Base-by-base conservation (phyloP, 2,113 vertebrate species). In the Potamarius usumacintae region DNA sequence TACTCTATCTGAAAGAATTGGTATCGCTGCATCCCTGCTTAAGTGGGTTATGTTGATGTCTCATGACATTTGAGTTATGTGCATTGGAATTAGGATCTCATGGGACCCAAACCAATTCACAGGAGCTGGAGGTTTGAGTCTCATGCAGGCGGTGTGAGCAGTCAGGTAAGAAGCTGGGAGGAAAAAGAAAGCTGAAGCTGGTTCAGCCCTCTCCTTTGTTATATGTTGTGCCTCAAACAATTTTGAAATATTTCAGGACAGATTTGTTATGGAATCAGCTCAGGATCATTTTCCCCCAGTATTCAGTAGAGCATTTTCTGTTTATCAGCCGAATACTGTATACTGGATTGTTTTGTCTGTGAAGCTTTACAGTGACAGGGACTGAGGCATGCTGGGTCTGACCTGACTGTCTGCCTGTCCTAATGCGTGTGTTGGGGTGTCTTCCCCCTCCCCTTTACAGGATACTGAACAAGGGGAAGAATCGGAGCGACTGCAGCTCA, bases 391-490 rank as follows among this genome's bases (percentile, higher is more conserved):
- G 52, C 50, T 79, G 52, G 76, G 12, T 57, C 30, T n/a, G 27
- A 42, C 57, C 79, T 18, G 48, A 78, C 5, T 2, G 76, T 4
- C 52, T 4, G 76, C n/a, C 25, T 79, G 52, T 27, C 27, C 7
- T 79, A 17, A 55, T 12, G 1, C 8, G 48, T 53, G 25, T 53
- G 48, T 4, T 77, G 34, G 17, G 0, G 0, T 74, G 2, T 71
- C 1, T 42, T 15, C 58, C n/a, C 71, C 12, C 60, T 25, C 11
- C 67, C 12, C 42, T 1, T 17, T 74, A 0, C 34, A 99, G 98
- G 97, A 98, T 58, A 91, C 93, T 83, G 95, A 96, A 81, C 91
- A 93, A 2, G 97, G 95, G 87, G 98, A 99, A 4, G 97, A 99
- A 86, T 95, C 94, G 0, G 97, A 99, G 90, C 97, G 96, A 89